Evolutionary conservation across 2,113 vertebrate species (phyloP).

Genomic region (Oreochromis spilurus): DNA sequence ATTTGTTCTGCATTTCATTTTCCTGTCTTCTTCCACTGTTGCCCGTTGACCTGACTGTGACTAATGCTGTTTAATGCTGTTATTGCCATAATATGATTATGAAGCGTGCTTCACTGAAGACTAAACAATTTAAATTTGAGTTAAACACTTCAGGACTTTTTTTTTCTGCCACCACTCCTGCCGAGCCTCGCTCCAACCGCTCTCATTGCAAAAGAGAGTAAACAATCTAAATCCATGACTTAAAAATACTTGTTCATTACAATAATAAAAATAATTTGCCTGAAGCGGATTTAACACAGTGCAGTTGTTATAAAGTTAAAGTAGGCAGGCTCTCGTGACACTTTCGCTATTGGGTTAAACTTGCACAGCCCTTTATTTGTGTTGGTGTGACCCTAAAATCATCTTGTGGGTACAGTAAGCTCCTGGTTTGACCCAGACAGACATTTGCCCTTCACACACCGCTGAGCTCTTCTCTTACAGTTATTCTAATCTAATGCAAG

Average conservation of each 20-base stretch:
- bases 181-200: background rate
- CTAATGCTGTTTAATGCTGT: background rate
- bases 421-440: background rate
- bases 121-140: background rate
- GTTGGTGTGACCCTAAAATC: background rate
- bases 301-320: background rate
- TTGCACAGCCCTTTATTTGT: background rate
- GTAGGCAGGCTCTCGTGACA: background rate
- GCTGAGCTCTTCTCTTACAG: background rate
- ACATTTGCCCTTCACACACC: background rate
- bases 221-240: background rate
- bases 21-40: background rate
- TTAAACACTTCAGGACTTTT: background rate
- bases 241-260: background rate
- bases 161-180: background rate
- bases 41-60: background rate
- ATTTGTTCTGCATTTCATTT: background rate
- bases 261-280: background rate
- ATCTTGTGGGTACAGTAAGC: background rate
- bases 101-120: background rate
- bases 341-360: background rate
- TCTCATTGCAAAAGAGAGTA: background rate
- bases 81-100: background rate
- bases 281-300: background rate
- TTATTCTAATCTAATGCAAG: background rate